A percentile compares a stretch with the other conserved stretches of the same genome.
phyloP scores from a whole-genome alignment of 2,113 vertebrate species.

The Crotalus viridis region DNA sequence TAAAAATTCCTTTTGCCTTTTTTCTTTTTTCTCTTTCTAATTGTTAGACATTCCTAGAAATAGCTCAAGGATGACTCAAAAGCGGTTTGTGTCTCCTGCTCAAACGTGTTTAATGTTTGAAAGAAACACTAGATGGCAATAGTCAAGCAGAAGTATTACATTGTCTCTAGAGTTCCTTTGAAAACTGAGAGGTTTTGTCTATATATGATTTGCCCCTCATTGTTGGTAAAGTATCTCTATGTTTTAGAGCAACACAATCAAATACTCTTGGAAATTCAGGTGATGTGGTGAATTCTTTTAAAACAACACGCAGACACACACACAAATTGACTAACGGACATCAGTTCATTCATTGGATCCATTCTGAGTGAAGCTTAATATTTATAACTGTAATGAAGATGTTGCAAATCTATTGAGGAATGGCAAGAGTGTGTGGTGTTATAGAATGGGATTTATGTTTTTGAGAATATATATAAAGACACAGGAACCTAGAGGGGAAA shows the following conservation, averaged over 20 bases:
- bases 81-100: not conserved
- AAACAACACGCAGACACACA: not conserved
- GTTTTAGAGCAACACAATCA: not conserved
- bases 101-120: not conserved
- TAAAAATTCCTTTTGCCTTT: not conserved
- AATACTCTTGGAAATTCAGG: not conserved
- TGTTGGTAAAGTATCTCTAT: not conserved
- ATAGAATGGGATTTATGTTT: not conserved
- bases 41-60: not conserved
- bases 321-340: not conserved
- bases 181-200: not conserved
- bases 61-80: not conserved
- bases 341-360: no score
- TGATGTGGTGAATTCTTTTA: not conserved
- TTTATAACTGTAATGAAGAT: not conserved
- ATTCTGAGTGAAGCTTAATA: not conserved
- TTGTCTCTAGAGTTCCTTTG: not conserved
- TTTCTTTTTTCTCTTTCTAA: not conserved
- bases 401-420: not conserved
- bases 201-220: not conserved
- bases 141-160: not conserved
- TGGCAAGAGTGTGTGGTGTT: not conserved
- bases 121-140: constrained; percentile 21
- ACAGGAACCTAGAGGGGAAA: not conserved
- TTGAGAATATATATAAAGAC: not conserved